phyloP scores from a whole-genome alignment of 2,888 invertebrate genomes.

The Apamea monoglypha region DNA sequence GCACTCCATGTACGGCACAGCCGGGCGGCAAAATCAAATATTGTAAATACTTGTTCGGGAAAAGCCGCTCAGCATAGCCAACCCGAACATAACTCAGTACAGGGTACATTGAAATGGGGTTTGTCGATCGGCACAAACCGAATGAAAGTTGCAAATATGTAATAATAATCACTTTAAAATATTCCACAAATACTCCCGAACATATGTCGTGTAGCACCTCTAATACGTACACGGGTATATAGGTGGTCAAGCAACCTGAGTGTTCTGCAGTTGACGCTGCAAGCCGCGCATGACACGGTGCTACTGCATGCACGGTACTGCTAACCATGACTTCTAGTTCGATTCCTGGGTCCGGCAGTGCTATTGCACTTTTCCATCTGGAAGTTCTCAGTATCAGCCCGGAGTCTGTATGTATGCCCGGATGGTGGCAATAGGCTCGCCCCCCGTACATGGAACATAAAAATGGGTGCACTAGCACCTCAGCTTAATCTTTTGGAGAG shows the following conservation, averaged over 20 bases:
- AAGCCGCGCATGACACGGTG: constrained; percentile 76
- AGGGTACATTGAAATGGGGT: not conserved
- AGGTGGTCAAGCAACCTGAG: constrained; percentile 71
- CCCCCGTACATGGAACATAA: not conserved
- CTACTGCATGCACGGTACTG: constrained; percentile 49
- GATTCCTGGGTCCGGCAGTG: not conserved
- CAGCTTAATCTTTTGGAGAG: not conserved
- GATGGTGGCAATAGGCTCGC: not conserved
- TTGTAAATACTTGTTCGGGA: not conserved
- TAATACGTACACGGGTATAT: not conserved
- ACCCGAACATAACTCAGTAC: not conserved
- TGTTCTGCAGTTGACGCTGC: constrained; percentile 81
- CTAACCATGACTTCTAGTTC: too few species aligned
- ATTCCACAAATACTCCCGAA: not conserved
- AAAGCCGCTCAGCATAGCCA: too few species aligned
- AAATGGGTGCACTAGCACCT: not conserved
- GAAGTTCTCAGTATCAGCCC: not conserved
- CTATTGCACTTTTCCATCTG: not conserved
- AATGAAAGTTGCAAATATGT: not conserved
- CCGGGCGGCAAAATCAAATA: not conserved
- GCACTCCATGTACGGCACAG: not conserved
- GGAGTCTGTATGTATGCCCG: too few species aligned
- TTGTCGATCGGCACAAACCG: not conserved
- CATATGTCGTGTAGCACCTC: not conserved
- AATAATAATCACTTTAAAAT: not conserved